Percentiles rank a stretch among this genome's conserved stretches.
These are phyloP conservation scores for Nasonia giraulti DNA, from an alignment of 1,140 invertebrate species.

Conservation along the genomic window DNA sequence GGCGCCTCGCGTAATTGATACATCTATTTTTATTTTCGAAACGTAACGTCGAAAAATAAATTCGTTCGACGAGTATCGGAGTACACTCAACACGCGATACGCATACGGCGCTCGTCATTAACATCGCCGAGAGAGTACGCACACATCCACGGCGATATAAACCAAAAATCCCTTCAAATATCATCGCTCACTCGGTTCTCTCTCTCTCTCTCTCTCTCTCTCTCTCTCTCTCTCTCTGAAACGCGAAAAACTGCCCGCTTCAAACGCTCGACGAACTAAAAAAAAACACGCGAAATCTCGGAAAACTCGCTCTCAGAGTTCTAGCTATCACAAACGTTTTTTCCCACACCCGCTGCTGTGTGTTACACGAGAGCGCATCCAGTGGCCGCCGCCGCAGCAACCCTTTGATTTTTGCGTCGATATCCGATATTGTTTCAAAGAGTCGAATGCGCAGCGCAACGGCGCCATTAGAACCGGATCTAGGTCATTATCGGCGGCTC, in stretches of 20 bases:
- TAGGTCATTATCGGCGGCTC: slow-evolving; percentile 45
- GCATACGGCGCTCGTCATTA: background rate
- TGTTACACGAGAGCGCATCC: slow-evolving; percentile 21
- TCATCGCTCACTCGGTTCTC: background rate
- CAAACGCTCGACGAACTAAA: background rate
- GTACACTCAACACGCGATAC: background rate
- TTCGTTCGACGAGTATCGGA: too few species aligned
- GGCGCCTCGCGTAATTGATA: background rate
- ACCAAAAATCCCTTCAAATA: background rate
- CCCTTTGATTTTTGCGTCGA: slow-evolving; percentile 35
- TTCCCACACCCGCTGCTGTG: background rate
- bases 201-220: too few species aligned
- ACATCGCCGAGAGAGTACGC: background rate
- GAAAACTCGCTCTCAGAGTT: background rate
- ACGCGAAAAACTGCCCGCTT: background rate
- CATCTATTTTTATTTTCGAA: too few species aligned
- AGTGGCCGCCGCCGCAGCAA: background rate
- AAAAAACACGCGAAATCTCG: background rate
- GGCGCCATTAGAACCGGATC: slow-evolving; percentile 48
- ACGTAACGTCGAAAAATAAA: too few species aligned
- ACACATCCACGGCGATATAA: too few species aligned
- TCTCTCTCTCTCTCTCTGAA: background rate
- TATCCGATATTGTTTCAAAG: slow-evolving; percentile 61
- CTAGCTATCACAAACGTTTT: slow-evolving; percentile 31
- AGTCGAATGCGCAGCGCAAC: slow-evolving; percentile 36